phyloP scores from a whole-genome alignment of 2,797 vertebrate genomes.

The Danio kyathit region DNA sequence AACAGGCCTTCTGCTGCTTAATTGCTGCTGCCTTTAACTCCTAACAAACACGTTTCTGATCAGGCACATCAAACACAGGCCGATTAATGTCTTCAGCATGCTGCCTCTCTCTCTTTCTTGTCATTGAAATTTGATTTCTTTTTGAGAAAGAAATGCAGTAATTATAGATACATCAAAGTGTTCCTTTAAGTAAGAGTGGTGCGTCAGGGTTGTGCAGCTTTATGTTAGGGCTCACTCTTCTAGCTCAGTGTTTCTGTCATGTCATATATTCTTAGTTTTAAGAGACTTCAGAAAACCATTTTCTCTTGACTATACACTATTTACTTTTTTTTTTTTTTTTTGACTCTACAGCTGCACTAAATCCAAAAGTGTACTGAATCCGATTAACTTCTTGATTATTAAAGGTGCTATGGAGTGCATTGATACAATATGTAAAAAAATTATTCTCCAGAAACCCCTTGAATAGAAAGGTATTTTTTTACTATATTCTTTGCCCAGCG shows the following conservation, averaged over 20 bases:
- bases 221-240: constrained; percentile 49
- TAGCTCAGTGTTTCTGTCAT: constrained; percentile 52
- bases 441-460: too few relatives aligned
- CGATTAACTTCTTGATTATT: not conserved
- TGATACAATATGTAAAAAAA: too few relatives aligned
- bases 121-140: constrained; percentile 82
- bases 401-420: too few relatives aligned
- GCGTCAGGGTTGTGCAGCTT: constrained; percentile 65
- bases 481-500: too few relatives aligned
- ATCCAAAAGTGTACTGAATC: not conserved
- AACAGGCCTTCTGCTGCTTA: constrained; percentile 80
- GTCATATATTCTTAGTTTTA: constrained; percentile 1
- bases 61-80: constrained; percentile 80
- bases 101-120: constrained; percentile 54
- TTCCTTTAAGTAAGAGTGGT: constrained; percentile 76
- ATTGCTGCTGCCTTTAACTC: constrained; percentile 81
- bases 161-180: constrained; percentile 85
- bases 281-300: constrained; percentile 1
- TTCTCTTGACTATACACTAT: not conserved
- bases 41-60: constrained; percentile 87
- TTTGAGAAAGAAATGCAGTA: constrained; percentile 75
- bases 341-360: not conserved
- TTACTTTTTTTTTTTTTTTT: not conserved
- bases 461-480: too few relatives aligned
- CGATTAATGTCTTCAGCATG: constrained; percentile 76